Percentiles rank a stretch among this genome's conserved stretches.
These are phyloP conservation scores for Hemicrepidius hirtus DNA, from an alignment of 2,888 invertebrate species.

Conservation along the genomic window DNA sequence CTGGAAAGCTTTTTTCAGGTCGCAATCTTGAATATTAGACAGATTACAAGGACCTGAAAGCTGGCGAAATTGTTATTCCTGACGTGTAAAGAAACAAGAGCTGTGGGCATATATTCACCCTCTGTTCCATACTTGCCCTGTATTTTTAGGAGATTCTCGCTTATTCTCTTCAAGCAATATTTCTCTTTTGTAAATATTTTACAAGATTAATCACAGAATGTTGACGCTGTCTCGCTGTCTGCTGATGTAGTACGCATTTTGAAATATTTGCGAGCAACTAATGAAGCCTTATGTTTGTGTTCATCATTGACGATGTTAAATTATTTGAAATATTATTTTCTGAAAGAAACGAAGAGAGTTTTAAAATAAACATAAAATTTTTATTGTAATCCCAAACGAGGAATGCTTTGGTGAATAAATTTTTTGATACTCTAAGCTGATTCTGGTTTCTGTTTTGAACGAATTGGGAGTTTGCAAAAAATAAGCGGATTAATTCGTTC, in stretches of 20 bases:
- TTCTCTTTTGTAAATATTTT: constrained; percentile 27
- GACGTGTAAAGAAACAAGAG: constrained; percentile 18
- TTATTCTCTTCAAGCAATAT: constrained; percentile 12
- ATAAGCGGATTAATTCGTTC: constrained; percentile 24
- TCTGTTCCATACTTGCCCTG: background rate
- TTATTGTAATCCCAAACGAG: background rate
- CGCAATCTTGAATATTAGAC: constrained; percentile 22
- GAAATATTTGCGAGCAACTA: constrained; percentile 22
- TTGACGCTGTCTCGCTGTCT: constrained; percentile 13
- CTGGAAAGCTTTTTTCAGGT: constrained; percentile 2
- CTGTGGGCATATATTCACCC: constrained; percentile 3
- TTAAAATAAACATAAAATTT: constrained; percentile 8
- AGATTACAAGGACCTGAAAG: constrained; percentile 14
- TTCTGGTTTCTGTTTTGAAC: background rate
- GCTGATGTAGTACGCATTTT: constrained; percentile 10
- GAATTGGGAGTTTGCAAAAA: background rate
- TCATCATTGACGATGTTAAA: constrained; percentile 15
- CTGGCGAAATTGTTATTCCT: constrained; percentile 14
- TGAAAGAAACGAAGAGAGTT: background rate
- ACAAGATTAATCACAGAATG: constrained; percentile 28
- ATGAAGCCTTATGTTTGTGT: constrained; percentile 12
- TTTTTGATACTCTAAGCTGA: background rate
- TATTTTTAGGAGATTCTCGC: constrained; percentile 18
- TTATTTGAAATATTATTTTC: constrained; percentile 13
- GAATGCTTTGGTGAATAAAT: background rate